phyloP scores from a whole-genome alignment of 2,797 vertebrate species.

The Knipowitschia caucasica region DNA sequence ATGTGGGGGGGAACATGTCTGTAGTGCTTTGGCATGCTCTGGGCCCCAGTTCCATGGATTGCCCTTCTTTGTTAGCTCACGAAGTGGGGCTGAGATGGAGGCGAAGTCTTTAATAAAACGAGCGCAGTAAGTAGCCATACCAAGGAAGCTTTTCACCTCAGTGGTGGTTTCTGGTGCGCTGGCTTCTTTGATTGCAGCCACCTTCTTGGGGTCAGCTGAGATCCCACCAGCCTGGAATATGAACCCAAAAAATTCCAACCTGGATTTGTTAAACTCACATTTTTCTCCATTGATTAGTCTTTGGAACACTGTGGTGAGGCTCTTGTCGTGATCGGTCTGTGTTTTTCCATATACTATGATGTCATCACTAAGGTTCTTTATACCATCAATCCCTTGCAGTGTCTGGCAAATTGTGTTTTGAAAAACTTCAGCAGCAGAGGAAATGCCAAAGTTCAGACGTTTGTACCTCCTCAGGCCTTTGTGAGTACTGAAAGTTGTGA shows the following conservation, averaged over 20 bases:
- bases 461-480: conserved; percentile 22
- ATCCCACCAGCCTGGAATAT: background rate
- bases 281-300: background rate
- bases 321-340: background rate
- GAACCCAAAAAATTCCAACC: background rate
- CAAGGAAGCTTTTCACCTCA: background rate
- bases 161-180: background rate
- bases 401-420: background rate
- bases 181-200: background rate
- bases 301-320: background rate
- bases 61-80: conserved; percentile 8
- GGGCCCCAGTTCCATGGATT: conserved; percentile 16
- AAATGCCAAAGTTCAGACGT: conserved; percentile 24
- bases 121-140: background rate
- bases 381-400: background rate
- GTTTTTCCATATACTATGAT: background rate
- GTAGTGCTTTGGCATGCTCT: conserved; percentile 8
- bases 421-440: conserved; percentile 15
- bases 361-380: background rate
- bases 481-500: conserved; percentile 32
- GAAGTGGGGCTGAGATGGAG: conserved; percentile 19
- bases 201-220: background rate
- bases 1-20: no score
- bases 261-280: background rate
- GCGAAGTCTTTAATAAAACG: conserved; percentile 18